These are phyloP conservation scores for Luidia sarsii DNA, from an alignment of 53 echinoderm and acorn worm species.

Conservation along the genomic window DNA sequence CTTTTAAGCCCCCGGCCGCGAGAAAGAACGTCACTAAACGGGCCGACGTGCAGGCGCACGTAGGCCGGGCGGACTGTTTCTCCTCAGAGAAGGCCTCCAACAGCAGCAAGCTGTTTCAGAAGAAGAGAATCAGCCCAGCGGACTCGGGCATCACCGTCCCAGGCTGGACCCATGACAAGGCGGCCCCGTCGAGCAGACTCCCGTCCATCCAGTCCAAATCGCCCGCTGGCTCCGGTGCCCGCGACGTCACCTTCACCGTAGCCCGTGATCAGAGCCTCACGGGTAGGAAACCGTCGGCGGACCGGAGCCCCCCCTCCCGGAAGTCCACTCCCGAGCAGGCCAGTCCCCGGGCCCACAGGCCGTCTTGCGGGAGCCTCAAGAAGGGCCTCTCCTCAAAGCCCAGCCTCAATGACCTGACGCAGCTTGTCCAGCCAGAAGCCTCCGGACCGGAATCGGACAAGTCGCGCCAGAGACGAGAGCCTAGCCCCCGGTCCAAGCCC, in stretches of 20 bases:
- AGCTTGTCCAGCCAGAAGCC: slow-evolving; percentile 56
- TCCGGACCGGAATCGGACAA: slow-evolving; percentile 10
- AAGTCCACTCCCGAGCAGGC: slow-evolving; percentile 48
- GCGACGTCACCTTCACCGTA: slow-evolving; percentile 47
- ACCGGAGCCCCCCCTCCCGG: slow-evolving; percentile 28
- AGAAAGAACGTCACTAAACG: slow-evolving; percentile 20
- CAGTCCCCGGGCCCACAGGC: slow-evolving; percentile 29
- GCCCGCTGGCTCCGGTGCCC: slow-evolving; percentile 3
- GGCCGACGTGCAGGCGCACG: slow-evolving; percentile 9
- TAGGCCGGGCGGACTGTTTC: slow-evolving; percentile 38
- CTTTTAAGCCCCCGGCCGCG: slow-evolving; percentile 32
- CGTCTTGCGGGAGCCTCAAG: slow-evolving; percentile 7
- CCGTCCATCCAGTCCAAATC: slow-evolving; percentile 50
- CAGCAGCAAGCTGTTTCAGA: slow-evolving; percentile 85
- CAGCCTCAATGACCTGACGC: slow-evolving; percentile 82
- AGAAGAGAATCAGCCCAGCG: slow-evolving; percentile 85
- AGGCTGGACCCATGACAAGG: slow-evolving; percentile 80
- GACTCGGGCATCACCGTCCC: slow-evolving; percentile 79
- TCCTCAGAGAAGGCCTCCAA: slow-evolving; percentile 57
- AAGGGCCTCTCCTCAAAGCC: slow-evolving; percentile 64
- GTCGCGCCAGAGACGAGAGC: slow-evolving; percentile 5
- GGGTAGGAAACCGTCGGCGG: slow-evolving; percentile 2
- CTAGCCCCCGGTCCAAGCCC: slow-evolving; percentile 12
- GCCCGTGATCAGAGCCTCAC: slow-evolving; percentile 13
- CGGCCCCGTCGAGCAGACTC: slow-evolving; percentile 39